Evolutionary conservation across 2,113 vertebrate genomes (phyloP).

Genomic region (cat (Felis catus)): DNA sequence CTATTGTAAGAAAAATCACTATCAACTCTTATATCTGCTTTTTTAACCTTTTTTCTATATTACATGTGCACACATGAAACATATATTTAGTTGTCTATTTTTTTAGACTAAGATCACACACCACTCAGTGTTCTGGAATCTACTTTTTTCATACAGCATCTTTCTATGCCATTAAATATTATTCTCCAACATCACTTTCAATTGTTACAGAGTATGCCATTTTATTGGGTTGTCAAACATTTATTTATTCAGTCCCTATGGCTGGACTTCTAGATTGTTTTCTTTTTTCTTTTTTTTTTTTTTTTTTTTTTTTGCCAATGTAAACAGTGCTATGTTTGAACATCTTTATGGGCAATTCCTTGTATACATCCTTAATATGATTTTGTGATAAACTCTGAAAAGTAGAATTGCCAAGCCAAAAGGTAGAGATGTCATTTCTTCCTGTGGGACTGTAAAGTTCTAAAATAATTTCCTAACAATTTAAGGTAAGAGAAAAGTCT

Average conservation of each 20-base stretch:
- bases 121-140: not conserved
- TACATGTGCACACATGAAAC: not conserved
- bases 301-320: not conserved
- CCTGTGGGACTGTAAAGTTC: not conserved
- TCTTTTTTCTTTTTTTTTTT: not conserved
- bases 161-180: not conserved
- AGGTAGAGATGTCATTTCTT: not conserved
- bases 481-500: not conserved
- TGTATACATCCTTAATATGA: not conserved
- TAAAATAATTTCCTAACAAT: not conserved
- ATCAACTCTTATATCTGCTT: not conserved
- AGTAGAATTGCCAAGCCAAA: not conserved
- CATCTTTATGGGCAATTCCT: not conserved
- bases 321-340: not conserved
- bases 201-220: not conserved
- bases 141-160: not conserved
- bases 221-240: not conserved
- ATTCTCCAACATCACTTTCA: not conserved
- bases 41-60: not conserved
- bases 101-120: not conserved
- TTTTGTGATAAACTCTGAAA: not conserved
- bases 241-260: not conserved
- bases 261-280: not conserved
- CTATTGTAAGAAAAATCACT: not conserved
- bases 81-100: not conserved